Percentiles rank a stretch among this genome's conserved stretches.
Conservation (phyloP, 2,888 invertebrate genomes). For the Thera britannica region DNA sequence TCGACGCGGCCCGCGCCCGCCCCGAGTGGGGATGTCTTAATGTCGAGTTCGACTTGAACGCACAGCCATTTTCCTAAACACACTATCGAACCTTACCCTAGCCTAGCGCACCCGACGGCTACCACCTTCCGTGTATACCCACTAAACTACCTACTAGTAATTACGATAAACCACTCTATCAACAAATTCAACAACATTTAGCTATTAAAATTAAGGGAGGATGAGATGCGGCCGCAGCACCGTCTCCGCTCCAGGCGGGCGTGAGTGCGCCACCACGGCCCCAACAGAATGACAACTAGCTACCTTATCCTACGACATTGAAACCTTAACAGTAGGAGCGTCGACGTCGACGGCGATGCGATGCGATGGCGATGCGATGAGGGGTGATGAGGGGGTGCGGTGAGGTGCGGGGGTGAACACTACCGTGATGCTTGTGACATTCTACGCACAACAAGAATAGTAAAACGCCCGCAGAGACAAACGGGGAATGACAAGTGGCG, state of each 20-base stretch:
- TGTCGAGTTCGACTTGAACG: conserved; percentile 76
- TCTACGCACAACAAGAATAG: conserved; percentile 32
- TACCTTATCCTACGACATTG: conserved; percentile 34
- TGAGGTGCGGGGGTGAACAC: conserved; percentile 32
- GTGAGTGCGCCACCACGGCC: conserved; percentile 31
- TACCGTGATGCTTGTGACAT: conserved; percentile 28
- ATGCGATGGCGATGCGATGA: conserved; percentile 27
- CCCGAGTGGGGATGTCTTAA: conserved; percentile 62
- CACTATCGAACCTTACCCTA: conserved; percentile 72
- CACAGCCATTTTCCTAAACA: conserved; percentile 80
- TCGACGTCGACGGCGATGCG: conserved; percentile 16
- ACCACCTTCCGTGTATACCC: conserved; percentile 70
- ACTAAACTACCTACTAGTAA: conserved; percentile 73
- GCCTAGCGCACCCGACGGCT: conserved; percentile 72
- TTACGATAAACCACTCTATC: conserved; percentile 81
- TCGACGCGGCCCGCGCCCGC: conserved; percentile 58
- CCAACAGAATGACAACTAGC: conserved; percentile 41
- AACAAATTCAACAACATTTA: conserved; percentile 84
- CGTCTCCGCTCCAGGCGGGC: conserved; percentile 16
- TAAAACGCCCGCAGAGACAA: conserved; percentile 27
- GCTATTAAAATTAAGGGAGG: conserved; percentile 80
- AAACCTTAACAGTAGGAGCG: conserved; percentile 33
- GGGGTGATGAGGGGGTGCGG: conserved; percentile 34
- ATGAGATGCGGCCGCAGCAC: conserved; percentile 54
- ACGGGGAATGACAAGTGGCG: conserved; percentile 29